These are phyloP conservation scores for Setipinna tenuifilis DNA, from an alignment of 2,797 vertebrate species.

Conservation along the genomic window DNA sequence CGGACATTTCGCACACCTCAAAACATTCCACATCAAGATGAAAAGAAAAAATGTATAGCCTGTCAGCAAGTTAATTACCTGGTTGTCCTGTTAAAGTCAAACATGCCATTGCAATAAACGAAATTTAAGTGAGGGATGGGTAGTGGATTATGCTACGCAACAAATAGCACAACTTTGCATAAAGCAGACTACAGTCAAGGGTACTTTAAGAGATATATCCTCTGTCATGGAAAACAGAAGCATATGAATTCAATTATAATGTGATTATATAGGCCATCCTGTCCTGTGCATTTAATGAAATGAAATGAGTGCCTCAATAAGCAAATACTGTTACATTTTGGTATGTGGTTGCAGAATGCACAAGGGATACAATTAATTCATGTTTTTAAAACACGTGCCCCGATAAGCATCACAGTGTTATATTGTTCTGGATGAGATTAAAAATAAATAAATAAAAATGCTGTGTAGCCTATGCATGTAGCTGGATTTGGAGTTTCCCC, in stretches of 20 bases:
- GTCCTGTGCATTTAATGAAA: neutral
- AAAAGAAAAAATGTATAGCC: neutral
- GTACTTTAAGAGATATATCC: neutral
- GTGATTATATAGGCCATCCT: neutral
- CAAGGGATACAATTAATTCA: too few relatives aligned
- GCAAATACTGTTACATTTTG: neutral
- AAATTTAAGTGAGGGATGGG: too few relatives aligned
- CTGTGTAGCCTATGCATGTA: neutral
- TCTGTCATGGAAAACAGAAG: neutral
- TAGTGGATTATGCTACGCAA: neutral
- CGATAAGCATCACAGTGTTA: too few relatives aligned
- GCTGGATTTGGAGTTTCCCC: conserved; percentile 4
- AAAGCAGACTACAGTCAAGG: neutral
- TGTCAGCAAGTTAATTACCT: neutral
- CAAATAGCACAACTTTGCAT: neutral
- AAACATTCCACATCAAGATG: too few relatives aligned
- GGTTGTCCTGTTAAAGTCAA: neutral
- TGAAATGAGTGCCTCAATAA: neutral
- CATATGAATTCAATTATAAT: neutral
- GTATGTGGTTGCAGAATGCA: too few relatives aligned
- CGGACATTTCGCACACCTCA: too few relatives aligned
- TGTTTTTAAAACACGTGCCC: too few relatives aligned
- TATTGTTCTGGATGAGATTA: too few relatives aligned
- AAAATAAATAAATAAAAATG: neutral
- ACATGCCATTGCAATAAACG: neutral